Evolutionary conservation across 2,797 vertebrate species (phyloP).

Genomic region (Novumbra hubbsi): DNA sequence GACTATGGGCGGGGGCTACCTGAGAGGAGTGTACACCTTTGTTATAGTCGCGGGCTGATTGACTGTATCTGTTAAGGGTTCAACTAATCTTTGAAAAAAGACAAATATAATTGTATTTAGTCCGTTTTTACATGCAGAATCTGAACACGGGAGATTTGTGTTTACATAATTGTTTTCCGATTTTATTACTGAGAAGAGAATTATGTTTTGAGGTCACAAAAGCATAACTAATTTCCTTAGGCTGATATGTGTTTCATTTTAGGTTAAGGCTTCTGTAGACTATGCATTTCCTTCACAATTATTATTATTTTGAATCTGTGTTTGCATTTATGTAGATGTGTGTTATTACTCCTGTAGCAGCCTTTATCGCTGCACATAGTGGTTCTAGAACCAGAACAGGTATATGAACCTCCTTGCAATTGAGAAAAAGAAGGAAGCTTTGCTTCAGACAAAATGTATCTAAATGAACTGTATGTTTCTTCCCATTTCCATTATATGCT

Average conservation of each 20-base stretch:
- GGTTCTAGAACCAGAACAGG: not conserved
- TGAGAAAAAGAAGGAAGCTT: not conserved
- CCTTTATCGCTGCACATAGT: not conserved
- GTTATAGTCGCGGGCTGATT: conserved; percentile 36
- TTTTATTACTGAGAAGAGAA: conserved; percentile 12
- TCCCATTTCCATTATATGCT: not conserved
- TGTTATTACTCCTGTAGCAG: conserved; percentile 16
- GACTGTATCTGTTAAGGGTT: conserved; percentile 23
- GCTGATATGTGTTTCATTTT: not conserved
- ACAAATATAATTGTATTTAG: too few species aligned
- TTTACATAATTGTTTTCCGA: conserved; percentile 18
- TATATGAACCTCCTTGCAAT: not conserved
- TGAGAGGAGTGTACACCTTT: conserved; percentile 14
- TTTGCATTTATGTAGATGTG: conserved; percentile 11
- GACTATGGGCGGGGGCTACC: conserved; percentile 16
- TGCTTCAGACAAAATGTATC: not conserved
- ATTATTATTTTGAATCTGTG: not conserved
- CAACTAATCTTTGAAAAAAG: conserved; percentile 5
- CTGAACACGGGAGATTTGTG: too few species aligned
- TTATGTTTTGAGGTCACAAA: not conserved
- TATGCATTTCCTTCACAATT: not conserved
- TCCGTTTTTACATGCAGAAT: too few species aligned
- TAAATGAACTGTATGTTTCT: not conserved
- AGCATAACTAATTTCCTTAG: conserved; percentile 19
- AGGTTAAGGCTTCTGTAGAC: not conserved